Evolutionary conservation across 53 echinoderm and acorn worm species (phyloP), one percentile per base, ranked within the genome.

Genomic region (Pentamera pediparva): DNA sequence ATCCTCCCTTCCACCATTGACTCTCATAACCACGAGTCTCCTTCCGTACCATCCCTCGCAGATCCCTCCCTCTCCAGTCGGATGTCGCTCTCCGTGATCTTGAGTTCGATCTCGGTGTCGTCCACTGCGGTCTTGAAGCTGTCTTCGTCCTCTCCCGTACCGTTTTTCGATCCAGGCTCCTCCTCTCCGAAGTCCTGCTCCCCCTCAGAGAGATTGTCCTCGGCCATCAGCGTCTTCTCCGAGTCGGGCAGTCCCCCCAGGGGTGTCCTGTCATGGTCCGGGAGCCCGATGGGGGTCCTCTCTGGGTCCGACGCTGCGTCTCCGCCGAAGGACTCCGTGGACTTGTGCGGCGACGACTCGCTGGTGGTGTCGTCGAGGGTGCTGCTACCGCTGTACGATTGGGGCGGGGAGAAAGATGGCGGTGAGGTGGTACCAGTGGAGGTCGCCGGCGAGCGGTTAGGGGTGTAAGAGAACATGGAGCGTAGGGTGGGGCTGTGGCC

Each of bases 331-430:
- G 34, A 72, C 29, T 78, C 61, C 6, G 38, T 29, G 29, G 83
- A 58, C 41, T 92, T 92, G 26, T 79, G 76, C 6, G 88, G 88
- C 21, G 88, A 92, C 0, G 92, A 92, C 74, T 92, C 92, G 72
- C 88, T 88, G 45, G 63, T 62, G 29, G 88, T 88, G 77, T 92
- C 92, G 55, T 92, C 92, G 30, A 92, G 71, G 74, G 89, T 92
- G 65, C 88, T 88, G 89, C 92, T 92, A 34, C 92, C 92, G 54
- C 92, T 92, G 83, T 92, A 92, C 76, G 92, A 86, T 51, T 76
- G 87, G 81, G 92, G 88, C 32, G 92, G 86, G 82, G 92, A 92
- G 55, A 92, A 79, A 85, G 92, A 92, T 51, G 88, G 92, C n/a
- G n/a, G n/a, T 48, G 92, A 82, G 35, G 88, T 92, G 79, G 87